Conservation (phyloP, 2,797 vertebrate species). For the Microchirus variegatus region DNA sequence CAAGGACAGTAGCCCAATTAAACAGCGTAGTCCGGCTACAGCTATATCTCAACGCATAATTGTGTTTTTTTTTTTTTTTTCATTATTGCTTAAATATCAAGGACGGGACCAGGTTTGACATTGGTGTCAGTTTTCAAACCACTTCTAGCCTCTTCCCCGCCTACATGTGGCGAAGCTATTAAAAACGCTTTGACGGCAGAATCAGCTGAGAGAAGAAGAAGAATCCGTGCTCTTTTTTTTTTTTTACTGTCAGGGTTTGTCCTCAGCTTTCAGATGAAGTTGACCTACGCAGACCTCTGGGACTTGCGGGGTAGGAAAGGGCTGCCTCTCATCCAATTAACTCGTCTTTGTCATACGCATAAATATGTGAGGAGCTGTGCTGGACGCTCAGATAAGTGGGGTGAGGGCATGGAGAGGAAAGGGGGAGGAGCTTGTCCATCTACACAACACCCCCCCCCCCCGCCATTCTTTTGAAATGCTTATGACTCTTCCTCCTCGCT, state of each 20-base stretch:
- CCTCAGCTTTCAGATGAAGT: slow-evolving; percentile 31
- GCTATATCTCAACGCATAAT: no score
- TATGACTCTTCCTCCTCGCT: slow-evolving; percentile 70
- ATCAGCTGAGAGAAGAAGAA: slow-evolving; percentile 15
- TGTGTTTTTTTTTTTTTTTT: no score
- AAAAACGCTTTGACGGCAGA: slow-evolving; percentile 27
- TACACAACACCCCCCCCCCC: no score
- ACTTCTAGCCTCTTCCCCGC: slow-evolving; percentile 18
- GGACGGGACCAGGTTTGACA: no score
- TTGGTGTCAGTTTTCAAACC: no score
- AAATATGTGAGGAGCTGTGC: background rate
- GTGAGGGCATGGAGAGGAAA: slow-evolving; percentile 36
- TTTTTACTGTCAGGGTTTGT: slow-evolving; percentile 32
- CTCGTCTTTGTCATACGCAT: slow-evolving; percentile 36
- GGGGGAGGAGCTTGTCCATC: slow-evolving; percentile 45
- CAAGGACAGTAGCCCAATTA: no score
- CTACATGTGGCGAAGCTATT: slow-evolving; percentile 24
- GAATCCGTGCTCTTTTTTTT: slow-evolving; percentile 21
- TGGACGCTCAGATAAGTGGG: slow-evolving; percentile 45
- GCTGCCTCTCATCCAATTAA: slow-evolving; percentile 62
- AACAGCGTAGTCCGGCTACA: no score
- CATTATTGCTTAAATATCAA: no score
- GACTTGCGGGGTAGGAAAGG: slow-evolving; percentile 45
- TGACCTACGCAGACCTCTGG: slow-evolving; percentile 57
- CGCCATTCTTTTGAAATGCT: slow-evolving; percentile 77